Evolutionary conservation across 1,140 invertebrate genomes (phyloP).

Genomic region (Nasonia vitripennis): DNA sequence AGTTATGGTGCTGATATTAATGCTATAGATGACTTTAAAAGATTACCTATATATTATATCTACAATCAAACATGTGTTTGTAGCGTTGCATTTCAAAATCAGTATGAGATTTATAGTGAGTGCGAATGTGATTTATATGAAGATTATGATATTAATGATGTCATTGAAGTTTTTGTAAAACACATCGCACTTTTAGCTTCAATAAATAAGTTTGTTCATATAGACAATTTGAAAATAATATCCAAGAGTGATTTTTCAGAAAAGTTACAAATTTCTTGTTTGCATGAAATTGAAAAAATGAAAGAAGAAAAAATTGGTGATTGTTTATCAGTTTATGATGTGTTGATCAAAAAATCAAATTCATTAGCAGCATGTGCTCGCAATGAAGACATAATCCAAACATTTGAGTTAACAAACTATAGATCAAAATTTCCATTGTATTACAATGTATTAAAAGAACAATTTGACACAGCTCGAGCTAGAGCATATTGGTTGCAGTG

Average conservation of each 20-base stretch:
- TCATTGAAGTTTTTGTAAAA: constrained; percentile 27
- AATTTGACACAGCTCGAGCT: constrained; percentile 11
- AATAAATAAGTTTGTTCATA: constrained; percentile 27
- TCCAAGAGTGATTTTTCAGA: not conserved
- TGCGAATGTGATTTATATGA: constrained; percentile 40
- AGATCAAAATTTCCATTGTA: constrained; percentile 31
- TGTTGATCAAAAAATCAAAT: constrained; percentile 32
- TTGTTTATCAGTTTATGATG: constrained; percentile 37
- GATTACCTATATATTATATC: constrained; percentile 38
- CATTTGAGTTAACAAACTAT: constrained; percentile 24
- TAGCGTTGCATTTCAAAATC: constrained; percentile 40
- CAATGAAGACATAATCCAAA: constrained; percentile 18
- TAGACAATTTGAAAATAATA: constrained; percentile 33
- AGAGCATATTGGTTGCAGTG: constrained; percentile 14
- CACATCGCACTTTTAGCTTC: constrained; percentile 7
- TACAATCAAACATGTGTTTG: constrained; percentile 35
- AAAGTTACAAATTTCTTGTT: constrained; percentile 10
- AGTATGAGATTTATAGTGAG: constrained; percentile 39
- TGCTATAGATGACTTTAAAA: constrained; percentile 22
- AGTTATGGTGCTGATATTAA: constrained; percentile 40
- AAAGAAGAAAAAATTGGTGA: constrained; percentile 29
- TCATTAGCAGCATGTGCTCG: constrained; percentile 7
- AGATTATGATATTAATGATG: constrained; percentile 26
- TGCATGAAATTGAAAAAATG: constrained; percentile 31
- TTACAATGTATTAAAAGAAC: constrained; percentile 15